Evolutionary conservation across 2,888 invertebrate genomes (phyloP).

Genomic region (Hedya salicella): DNA sequence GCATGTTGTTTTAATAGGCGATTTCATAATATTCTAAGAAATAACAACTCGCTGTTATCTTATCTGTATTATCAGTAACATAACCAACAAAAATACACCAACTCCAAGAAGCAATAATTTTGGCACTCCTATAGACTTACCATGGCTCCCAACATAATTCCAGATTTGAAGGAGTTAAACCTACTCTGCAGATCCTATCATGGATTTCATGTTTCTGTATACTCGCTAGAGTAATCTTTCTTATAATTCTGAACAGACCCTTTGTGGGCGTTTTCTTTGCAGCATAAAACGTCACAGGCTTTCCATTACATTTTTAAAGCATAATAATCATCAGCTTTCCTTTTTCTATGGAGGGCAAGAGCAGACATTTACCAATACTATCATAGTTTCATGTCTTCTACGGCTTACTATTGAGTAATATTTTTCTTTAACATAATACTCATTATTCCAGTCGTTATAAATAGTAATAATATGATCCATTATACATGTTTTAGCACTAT

Average conservation of each 20-base stretch:
- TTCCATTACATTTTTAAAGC: neutral
- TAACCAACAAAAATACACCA: slow-evolving; percentile 62
- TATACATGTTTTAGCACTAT: neutral
- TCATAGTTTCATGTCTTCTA: slow-evolving; percentile 1
- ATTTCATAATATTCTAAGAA: slow-evolving; percentile 15
- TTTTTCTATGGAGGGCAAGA: neutral
- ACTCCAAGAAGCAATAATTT: slow-evolving; percentile 71
- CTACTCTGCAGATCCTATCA: slow-evolving; percentile 68
- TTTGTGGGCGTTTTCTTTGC: neutral
- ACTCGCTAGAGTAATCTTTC: slow-evolving; percentile 38
- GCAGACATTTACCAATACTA: neutral
- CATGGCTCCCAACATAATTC: slow-evolving; percentile 65
- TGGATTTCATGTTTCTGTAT: slow-evolving; percentile 60
- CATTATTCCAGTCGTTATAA: slow-evolving; percentile 8
- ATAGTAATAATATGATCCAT: neutral
- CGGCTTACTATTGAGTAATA: neutral
- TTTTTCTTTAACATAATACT: slow-evolving; percentile 11
- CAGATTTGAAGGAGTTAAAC: slow-evolving; percentile 67
- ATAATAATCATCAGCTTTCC: neutral
- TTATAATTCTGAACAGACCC: slow-evolving; percentile 18
- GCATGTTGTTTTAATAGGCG: slow-evolving; percentile 14
- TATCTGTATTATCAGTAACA: slow-evolving; percentile 31
- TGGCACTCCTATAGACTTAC: slow-evolving; percentile 81
- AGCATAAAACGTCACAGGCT: neutral
- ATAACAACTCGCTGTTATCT: slow-evolving; percentile 18